Percentiles rank a stretch among this genome's conserved stretches.
phyloP scores from a whole-genome alignment of 2,113 vertebrate genomes.

The Nothobranchius furzeri region DNA sequence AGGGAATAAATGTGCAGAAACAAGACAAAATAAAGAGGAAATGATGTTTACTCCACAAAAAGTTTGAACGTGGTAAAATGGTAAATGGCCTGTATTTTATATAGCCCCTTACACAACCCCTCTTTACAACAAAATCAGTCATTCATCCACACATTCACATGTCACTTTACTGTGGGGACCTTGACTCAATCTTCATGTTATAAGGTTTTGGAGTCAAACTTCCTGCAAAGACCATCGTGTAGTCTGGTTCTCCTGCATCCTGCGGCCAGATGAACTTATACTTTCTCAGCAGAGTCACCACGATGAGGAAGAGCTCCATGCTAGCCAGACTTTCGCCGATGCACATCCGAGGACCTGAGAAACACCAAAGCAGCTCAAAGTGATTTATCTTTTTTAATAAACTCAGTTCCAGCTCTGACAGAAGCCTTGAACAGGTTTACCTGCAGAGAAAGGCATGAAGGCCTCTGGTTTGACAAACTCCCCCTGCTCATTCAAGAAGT shows the following conservation, averaged over 20 bases:
- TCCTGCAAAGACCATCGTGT: background rate
- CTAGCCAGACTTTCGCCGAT: constrained; percentile 58
- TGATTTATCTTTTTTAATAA: background rate
- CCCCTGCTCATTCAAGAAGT: constrained; percentile 70
- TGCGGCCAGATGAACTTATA: constrained; percentile 21
- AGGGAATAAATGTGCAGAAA: too few relatives aligned
- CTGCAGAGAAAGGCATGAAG: constrained; percentile 70
- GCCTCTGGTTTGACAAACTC: constrained; percentile 73
- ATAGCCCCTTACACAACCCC: too few relatives aligned
- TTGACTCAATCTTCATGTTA: constrained; percentile 4
- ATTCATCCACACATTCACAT: too few relatives aligned
- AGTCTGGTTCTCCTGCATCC: constrained; percentile 16
- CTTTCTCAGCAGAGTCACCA: constrained; percentile 12
- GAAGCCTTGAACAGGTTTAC: constrained; percentile 6
- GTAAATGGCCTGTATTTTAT: too few relatives aligned
- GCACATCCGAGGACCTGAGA: constrained; percentile 56
- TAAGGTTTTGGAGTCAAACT: constrained; percentile 11
- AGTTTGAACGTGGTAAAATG: too few relatives aligned
- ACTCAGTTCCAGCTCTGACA: background rate
- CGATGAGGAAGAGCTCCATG: constrained; percentile 55
- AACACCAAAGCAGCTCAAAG: background rate
- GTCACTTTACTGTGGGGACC: background rate
- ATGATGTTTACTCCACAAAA: too few relatives aligned
- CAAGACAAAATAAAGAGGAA: too few relatives aligned
- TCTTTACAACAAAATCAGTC: too few relatives aligned